Evolutionary conservation across 2,113 vertebrate genomes (phyloP), one percentile per base, ranked within the genome.

Genomic region (Bos taurus): DNA sequence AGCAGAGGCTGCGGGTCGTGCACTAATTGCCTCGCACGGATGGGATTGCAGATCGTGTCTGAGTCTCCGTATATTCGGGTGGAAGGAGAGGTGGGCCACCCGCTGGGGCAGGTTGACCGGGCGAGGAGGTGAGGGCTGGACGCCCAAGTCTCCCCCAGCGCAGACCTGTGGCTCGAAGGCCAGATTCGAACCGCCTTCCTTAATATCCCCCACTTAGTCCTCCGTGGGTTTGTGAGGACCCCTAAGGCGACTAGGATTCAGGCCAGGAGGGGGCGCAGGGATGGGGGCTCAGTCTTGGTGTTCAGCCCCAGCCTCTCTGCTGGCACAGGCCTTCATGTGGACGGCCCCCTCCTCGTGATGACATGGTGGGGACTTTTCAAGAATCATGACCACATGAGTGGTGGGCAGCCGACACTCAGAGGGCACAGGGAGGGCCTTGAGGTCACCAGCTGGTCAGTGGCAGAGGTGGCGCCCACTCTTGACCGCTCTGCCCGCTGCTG

Each of bases 1-100:
- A 84, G 95, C 52, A 88, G 52, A 83, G 91, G 36, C n/a, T 67
- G 91, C 50, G 78, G 56, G 67, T n/a, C 50, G 0, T 1, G 26
- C 95, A 50, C 60, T 98, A 98, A 98, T 98, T 94, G 97, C 96
- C 91, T 17, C 0, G 2, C 2, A 1, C 13, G 67, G 43, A 9
- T 2, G 13, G 28, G 50, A 7, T 6, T 5, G 6, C 21, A 10
- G 48, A 19, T 2, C 1, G 2, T 0, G 0, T 78, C 56, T 28
- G 2, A 17, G 0, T 50, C 74, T 77, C 71, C 13, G 0, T 4
- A 11, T 3, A 25, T 23, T 40, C 46, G 6, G 48, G 91, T 19
- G 36, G 54, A 15, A 12, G 81, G 59, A 2, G 82, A 19, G 26
- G 17, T 40, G 3, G 88, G 21, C 4, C 0, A 48, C 40, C 43